Evolutionary conservation across 2,797 vertebrate genomes (phyloP).

Genomic region (Macropus fuliginosus): DNA sequence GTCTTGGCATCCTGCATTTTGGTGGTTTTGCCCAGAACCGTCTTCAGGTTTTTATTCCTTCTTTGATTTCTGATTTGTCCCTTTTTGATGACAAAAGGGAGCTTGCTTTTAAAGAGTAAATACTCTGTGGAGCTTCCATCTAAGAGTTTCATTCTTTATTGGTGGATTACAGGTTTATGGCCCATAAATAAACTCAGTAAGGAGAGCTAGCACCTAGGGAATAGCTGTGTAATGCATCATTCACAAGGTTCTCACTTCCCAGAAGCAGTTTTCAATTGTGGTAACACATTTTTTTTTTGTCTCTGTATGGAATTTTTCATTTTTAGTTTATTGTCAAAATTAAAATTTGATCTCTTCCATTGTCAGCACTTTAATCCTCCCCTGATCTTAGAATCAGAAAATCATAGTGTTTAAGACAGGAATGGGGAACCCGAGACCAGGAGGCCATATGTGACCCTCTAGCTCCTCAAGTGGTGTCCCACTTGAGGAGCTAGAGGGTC

Average conservation of each 20-base stretch:
- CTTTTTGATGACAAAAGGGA: slow-evolving; percentile 70
- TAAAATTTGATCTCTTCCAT: slow-evolving; percentile 52
- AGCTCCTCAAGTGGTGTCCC: too few species aligned
- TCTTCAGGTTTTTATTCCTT: slow-evolving; percentile 55
- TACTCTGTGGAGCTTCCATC: slow-evolving; percentile 55
- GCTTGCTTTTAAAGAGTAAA: slow-evolving; percentile 70
- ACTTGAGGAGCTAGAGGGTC: too few species aligned
- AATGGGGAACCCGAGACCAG: too few species aligned
- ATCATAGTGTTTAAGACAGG: neutral
- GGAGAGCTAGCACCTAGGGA: slow-evolving; percentile 70
- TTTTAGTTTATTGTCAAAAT: slow-evolving; percentile 14
- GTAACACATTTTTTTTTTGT: slow-evolving; percentile 51
- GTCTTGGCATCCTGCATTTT: slow-evolving; percentile 24
- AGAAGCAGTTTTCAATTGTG: slow-evolving; percentile 52
- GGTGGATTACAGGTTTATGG: slow-evolving; percentile 72
- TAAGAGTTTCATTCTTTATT: slow-evolving; percentile 72
- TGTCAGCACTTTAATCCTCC: neutral
- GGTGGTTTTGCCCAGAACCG: slow-evolving; percentile 14
- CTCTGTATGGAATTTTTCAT: slow-evolving; percentile 23
- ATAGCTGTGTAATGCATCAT: slow-evolving; percentile 32
- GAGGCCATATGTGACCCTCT: too few species aligned
- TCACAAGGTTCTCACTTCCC: slow-evolving; percentile 20
- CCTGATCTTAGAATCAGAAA: neutral
- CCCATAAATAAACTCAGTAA: slow-evolving; percentile 75
- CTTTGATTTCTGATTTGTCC: slow-evolving; percentile 30